Base-by-base conservation (phyloP, 1,140 invertebrate genomes). In the Dufourea novaeangliae region DNA sequence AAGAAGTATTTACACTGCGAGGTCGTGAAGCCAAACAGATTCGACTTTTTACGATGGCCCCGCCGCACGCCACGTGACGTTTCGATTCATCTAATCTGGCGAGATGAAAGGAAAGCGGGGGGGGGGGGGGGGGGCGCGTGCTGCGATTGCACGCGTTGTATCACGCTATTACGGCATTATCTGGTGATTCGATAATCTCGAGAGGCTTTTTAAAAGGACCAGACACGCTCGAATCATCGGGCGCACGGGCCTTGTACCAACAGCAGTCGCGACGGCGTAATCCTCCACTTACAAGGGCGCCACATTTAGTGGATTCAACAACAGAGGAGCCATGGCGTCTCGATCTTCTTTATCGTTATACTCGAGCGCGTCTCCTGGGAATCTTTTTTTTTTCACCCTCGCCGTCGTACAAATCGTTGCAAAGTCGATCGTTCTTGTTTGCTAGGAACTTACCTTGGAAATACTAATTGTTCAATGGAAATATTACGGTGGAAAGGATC, bases 201-300 rank as follows among this genome's bases (percentile, higher is more conserved):
- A 83, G 77, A 68, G 62, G 66, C 61, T 75, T 70, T 66, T 83
- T 83, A 75, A 63, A 79, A 76, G 32, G 63, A 52, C 73, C 82
- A 85, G 74, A 85, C 56, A 14, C 54, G 62, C 72, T 39, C 25
- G n/a, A 50, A 62, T 72, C 25, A 64, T 69, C 41, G 59, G n/a
- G 25, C 70, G 70, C 79, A 84, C 83, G 78, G 79, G 74, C 46
- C 62, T 78, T 56, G 10, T 41, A 17, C 52, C 70, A 64, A 39
- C 63, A 57, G 70, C 52, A 71, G 54, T 67, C 77, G 69, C 72
- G 78, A 76, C 78, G 59, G 39, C 29, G 56, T 61, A 62, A 59
- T 68, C 66, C 52, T 64, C 78, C 70, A 80, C 77, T 79, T 79
- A 74, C 8, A 57, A 46, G 44, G 70, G 61, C 62, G 54, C 77